phyloP scores from a whole-genome alignment of 2,113 vertebrate genomes.

The Varanus komodoensis region DNA sequence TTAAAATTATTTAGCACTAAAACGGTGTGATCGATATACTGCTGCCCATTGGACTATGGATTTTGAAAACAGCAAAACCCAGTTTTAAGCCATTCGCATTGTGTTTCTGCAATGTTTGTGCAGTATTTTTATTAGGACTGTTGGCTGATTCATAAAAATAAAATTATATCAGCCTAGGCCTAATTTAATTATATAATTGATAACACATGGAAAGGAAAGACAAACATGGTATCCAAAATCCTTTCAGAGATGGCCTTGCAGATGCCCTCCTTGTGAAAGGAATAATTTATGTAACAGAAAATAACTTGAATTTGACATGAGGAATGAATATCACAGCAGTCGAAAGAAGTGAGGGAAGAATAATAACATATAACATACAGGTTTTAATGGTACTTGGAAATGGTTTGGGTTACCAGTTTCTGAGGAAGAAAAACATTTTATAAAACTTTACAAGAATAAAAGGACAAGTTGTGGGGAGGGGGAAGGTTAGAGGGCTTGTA shows the following conservation, averaged over 20 bases:
- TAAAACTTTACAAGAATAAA: neutral
- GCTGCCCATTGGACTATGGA: neutral
- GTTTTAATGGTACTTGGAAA: neutral
- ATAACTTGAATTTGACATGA: slow-evolving; percentile 34
- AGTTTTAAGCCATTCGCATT: slow-evolving; percentile 29
- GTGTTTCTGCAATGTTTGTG: slow-evolving; percentile 43
- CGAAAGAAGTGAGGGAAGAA: neutral
- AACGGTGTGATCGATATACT: neutral
- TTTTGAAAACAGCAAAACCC: slow-evolving; percentile 35
- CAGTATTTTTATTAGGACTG: slow-evolving; percentile 50
- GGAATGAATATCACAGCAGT: neutral
- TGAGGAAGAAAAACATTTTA: no score
- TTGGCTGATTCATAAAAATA: slow-evolving; percentile 46
- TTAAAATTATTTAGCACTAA: neutral
- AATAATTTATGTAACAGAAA: slow-evolving; percentile 43
- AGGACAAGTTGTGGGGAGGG: neutral
- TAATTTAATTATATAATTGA: slow-evolving; percentile 50
- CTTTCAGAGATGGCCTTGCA: slow-evolving; percentile 32
- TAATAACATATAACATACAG: neutral
- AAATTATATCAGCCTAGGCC: slow-evolving; percentile 46
- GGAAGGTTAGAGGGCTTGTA: neutral
- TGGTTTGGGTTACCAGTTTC: neutral
- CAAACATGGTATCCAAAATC: slow-evolving; percentile 33
- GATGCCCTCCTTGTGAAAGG: slow-evolving; percentile 43
- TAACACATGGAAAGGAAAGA: slow-evolving; percentile 42